Evolutionary conservation across 1,140 invertebrate genomes (phyloP), one percentile per base, ranked within the genome.

Genomic region (Macrobrachium nipponense): DNA sequence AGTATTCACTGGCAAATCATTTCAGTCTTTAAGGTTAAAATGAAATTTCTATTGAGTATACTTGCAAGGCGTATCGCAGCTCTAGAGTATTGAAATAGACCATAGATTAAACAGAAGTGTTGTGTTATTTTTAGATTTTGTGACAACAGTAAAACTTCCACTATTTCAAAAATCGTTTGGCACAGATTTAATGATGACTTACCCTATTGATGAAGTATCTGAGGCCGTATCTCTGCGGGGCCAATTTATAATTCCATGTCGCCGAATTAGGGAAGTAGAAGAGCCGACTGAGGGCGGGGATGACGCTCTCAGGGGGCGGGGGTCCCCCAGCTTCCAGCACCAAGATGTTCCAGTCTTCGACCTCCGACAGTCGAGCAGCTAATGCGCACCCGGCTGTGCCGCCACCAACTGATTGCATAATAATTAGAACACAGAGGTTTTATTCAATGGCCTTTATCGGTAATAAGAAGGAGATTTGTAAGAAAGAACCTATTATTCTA

Each of bases 261-360:
- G 60, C 78, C 60, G 62, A 43, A 18, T 79, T 61, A 10, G 77
- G 72, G 62, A 87, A 51, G 12, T 51, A 76, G 10, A 87, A 27
- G 79, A 81, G 75, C 14, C 76, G 66, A 44, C 81, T 87, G 72
- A 87, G 77, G 36, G 66, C 80, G 0, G 88, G 88, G 17, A 88
- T 75, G 6, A 84, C 79, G 12, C 80, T 82, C 62, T 84, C 82
- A 0, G 86, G 59, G 7, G 89, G 86, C 44, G 89, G 87, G 15
- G 86, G 75, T 23, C 93, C 93, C 2, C 95, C 95, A 14, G 95
- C 94, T 91, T 96, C 95, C 43, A 96, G 90, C 0, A 96, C 90
- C 58, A 96, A 90, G 3, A 96, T 94, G 44, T 92, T 93, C 0
- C 91, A 90, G 77, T 93, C 93, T 17, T 92, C 91, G 77, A 93